phyloP scores from a whole-genome alignment of 2,888 invertebrate genomes.

The Graphium colonna region DNA sequence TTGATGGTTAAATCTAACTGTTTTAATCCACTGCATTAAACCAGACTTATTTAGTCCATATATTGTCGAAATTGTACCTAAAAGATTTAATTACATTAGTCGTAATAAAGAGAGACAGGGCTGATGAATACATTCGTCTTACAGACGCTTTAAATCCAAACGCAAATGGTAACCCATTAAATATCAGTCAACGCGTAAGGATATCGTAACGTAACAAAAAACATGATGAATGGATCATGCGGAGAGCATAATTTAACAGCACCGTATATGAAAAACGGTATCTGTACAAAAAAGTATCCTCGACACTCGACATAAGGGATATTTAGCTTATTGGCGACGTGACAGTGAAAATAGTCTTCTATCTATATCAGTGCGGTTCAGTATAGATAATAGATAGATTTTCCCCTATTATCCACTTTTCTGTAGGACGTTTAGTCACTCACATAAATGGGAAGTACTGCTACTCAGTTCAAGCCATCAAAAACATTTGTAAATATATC shows the following conservation, averaged over 20 bases:
- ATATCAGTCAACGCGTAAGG: constrained; percentile 31
- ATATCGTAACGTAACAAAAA: constrained; percentile 18
- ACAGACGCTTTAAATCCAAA: constrained; percentile 9
- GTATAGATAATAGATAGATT: too few relatives aligned
- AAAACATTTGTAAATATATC: too few relatives aligned
- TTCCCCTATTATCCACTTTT: too few relatives aligned
- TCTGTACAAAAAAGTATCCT: constrained; percentile 25
- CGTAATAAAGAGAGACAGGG: background rate
- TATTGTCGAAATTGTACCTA: background rate
- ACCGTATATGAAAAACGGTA: too few relatives aligned
- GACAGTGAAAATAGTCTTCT: constrained; percentile 15
- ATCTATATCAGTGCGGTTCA: constrained; percentile 2
- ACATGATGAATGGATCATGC: too few relatives aligned
- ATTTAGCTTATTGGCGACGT: constrained; percentile 25
- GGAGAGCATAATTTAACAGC: too few relatives aligned
- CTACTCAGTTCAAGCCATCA: too few relatives aligned
- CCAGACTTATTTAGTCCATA: background rate
- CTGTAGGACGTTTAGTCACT: too few relatives aligned
- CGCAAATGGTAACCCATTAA: constrained; percentile 27
- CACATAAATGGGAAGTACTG: too few relatives aligned
- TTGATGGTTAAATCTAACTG: constrained; percentile 28
- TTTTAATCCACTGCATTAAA: constrained; percentile 23
- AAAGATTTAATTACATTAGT: background rate
- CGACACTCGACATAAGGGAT: constrained; percentile 22
- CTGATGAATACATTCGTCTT: background rate